Evolutionary conservation across 2,113 vertebrate genomes (phyloP).

Genomic region (Menura novaehollandiae): DNA sequence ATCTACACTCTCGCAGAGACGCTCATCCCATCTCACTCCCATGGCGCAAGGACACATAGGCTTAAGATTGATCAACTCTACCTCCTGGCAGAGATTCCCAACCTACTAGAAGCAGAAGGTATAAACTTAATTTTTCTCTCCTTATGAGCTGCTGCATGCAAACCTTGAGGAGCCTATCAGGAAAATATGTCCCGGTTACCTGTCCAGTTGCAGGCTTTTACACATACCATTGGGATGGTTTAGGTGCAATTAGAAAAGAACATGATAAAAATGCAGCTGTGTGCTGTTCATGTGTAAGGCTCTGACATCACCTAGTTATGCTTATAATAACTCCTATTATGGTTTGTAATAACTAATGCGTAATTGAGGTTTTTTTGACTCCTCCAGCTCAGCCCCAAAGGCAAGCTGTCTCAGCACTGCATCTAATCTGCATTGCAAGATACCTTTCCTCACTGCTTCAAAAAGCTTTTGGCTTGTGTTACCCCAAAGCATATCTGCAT

Average conservation of each 20-base stretch:
- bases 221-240: background rate
- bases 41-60: fast-evolving
- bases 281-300: background rate
- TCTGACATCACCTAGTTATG: slow-evolving; percentile 28
- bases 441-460: background rate
- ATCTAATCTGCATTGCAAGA: background rate
- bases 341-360: background rate
- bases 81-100: background rate
- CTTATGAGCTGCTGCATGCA: background rate
- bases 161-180: background rate
- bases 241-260: background rate
- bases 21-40: background rate
- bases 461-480: background rate
- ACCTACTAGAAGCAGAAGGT: background rate
- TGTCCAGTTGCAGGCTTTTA: background rate
- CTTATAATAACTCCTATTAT: background rate
- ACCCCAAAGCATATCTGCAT: background rate
- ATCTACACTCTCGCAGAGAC: background rate
- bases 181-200: background rate
- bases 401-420: background rate
- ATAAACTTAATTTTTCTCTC: background rate
- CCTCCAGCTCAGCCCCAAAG: background rate
- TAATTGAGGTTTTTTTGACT: background rate
- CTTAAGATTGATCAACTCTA: background rate
- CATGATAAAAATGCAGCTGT: background rate